Conservation (phyloP, 2,797 vertebrate species). For the Sebastes matsubarae region DNA sequence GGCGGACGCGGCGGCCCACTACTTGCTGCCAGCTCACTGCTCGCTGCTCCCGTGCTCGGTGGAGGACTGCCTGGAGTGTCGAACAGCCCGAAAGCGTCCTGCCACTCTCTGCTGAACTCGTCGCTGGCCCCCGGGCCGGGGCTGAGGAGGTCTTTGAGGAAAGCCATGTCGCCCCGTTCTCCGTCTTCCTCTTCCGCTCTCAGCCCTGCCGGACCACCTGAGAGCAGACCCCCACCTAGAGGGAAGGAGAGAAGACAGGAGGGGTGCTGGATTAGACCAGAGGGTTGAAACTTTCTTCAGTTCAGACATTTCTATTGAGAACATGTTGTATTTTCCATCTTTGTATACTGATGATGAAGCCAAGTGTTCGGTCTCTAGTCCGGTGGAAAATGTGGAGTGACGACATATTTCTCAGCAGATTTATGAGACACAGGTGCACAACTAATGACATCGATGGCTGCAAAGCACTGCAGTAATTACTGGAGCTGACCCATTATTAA, state of each 20-base stretch:
- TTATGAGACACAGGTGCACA: not conserved
- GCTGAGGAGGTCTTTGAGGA: conserved; percentile 84
- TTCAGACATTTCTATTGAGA: too few species aligned
- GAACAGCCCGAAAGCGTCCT: conserved; percentile 79
- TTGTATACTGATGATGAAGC: too few species aligned
- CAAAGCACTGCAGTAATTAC: not conserved
- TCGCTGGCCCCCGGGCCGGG: conserved; percentile 66
- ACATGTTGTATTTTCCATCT: too few species aligned
- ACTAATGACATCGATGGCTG: not conserved
- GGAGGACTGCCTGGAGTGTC: conserved; percentile 38
- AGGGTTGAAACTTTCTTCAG: not conserved
- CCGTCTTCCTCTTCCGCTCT: conserved; percentile 74
- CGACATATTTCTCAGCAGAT: too few species aligned
- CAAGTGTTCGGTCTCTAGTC: too few species aligned
- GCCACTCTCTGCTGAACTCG: conserved; percentile 80
- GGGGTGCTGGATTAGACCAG: not conserved
- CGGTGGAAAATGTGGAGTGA: too few species aligned
- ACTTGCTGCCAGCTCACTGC: conserved; percentile 33
- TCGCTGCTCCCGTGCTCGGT: not conserved
- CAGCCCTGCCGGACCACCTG: conserved; percentile 25
- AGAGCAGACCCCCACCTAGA: conserved; percentile 64
- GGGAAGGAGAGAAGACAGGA: not conserved
- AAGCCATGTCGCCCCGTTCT: conserved; percentile 84
- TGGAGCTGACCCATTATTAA: not conserved
- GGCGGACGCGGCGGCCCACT: conserved; percentile 37